Evolutionary conservation across 2,113 vertebrate species (phyloP).

Genomic region (Scomber colias): DNA sequence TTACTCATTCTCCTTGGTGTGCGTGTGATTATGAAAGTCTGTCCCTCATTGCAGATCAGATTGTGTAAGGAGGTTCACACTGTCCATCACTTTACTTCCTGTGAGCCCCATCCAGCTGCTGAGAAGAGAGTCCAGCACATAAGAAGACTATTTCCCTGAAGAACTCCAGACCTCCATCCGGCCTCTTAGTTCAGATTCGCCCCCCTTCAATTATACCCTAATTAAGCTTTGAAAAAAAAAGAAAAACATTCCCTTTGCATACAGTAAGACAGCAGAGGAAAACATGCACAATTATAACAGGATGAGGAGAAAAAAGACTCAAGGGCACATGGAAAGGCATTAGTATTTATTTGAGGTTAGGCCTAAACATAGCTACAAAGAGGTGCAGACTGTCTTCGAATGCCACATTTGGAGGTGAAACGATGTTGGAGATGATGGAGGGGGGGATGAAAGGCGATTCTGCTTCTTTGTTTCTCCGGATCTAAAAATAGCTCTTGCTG

Average conservation of each 20-base stretch:
- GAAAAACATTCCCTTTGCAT: constrained; percentile 10
- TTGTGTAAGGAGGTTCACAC: background rate
- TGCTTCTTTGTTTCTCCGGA: constrained; percentile 66
- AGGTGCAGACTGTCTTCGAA: constrained; percentile 49
- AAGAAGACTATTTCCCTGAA: constrained; percentile 13
- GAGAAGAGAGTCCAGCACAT: background rate
- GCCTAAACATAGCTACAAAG: constrained; percentile 60
- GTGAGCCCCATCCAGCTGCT: background rate
- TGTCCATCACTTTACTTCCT: constrained; percentile 3
- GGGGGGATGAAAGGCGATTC: constrained; percentile 66
- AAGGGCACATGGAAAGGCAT: constrained; percentile 32
- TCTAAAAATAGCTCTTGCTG: constrained; percentile 80
- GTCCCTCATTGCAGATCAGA: constrained; percentile 12
- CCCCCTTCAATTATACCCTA: constrained; percentile 47
- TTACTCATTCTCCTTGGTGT: constrained; percentile 1
- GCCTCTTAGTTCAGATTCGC: constrained; percentile 12
- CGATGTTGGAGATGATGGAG: constrained; percentile 13
- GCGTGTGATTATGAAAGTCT: constrained; percentile 9
- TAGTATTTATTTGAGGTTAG: constrained; percentile 45
- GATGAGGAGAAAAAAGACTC: constrained; percentile 20
- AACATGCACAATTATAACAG: constrained; percentile 33
- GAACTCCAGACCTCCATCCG: constrained; percentile 1
- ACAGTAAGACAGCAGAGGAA: constrained; percentile 22
- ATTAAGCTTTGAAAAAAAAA: constrained; percentile 1
- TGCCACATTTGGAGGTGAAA: constrained; percentile 63